These are phyloP conservation scores for Mastacembelus armatus DNA, from an alignment of 2,797 vertebrate genomes.

Conservation along the genomic window DNA sequence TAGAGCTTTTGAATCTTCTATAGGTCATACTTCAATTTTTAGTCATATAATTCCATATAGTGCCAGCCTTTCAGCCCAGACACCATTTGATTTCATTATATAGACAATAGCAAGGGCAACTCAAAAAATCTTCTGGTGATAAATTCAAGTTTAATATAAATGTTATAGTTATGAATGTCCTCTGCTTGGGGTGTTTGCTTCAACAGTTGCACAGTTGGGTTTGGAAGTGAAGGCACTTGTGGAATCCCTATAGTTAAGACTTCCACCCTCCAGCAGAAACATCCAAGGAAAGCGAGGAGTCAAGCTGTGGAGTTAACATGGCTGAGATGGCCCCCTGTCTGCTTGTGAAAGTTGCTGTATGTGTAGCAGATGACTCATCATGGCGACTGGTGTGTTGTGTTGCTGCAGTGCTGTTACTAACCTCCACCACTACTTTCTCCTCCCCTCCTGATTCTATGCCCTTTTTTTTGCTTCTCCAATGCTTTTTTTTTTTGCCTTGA, in stretches of 20 bases:
- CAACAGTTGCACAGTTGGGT: conserved; percentile 26
- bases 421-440: conserved; percentile 17
- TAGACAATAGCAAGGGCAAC: background rate
- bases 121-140: background rate
- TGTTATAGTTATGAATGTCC: background rate
- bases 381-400: conserved; percentile 50
- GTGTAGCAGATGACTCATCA: conserved; percentile 69
- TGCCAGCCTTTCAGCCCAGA: background rate
- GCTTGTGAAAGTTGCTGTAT: conserved; percentile 41
- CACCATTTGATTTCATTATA: background rate
- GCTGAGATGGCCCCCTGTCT: conserved; percentile 55
- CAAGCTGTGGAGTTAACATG: conserved; percentile 36
- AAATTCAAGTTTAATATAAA: background rate
- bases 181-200: background rate
- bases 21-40: background rate
- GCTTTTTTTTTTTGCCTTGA: background rate
- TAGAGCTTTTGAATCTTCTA: too few relatives aligned
- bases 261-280: conserved; percentile 31
- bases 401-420: conserved; percentile 45
- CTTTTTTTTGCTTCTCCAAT: background rate
- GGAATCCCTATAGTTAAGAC: conserved; percentile 8
- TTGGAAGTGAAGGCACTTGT: background rate
- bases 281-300: conserved; percentile 11
- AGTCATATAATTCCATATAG: background rate
- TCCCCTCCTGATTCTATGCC: background rate